These are phyloP conservation scores for Benitochromis conjunctus DNA, from an alignment of 2,113 vertebrate species.

Conservation along the genomic window DNA sequence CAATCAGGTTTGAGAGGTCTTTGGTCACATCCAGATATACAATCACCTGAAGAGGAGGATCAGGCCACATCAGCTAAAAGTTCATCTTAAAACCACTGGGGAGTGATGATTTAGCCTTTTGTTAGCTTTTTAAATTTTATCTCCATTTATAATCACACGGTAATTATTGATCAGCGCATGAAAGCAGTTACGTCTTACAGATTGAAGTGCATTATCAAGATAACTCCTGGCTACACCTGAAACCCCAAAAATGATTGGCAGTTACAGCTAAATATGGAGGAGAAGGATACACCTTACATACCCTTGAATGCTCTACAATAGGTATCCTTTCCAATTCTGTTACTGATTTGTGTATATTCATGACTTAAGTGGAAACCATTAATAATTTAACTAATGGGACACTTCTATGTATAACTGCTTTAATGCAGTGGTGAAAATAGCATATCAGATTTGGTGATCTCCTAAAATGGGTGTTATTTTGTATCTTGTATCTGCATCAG, in stretches of 20 bases:
- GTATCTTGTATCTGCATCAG: neutral
- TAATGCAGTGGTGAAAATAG: neutral
- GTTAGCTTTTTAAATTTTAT: neutral
- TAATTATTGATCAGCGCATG: neutral
- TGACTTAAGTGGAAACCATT: neutral
- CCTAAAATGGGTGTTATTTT: neutral
- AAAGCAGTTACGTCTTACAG: neutral
- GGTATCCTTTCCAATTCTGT: neutral
- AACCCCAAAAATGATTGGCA: neutral
- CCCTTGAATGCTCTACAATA: neutral
- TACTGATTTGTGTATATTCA: neutral
- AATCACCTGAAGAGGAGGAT: neutral
- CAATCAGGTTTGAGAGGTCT: neutral
- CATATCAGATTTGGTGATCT: neutral
- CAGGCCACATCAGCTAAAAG: neutral
- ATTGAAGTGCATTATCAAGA: neutral
- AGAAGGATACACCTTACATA: neutral
- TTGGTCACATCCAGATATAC: neutral
- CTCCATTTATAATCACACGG: neutral
- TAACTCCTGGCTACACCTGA: neutral
- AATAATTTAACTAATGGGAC: rapidly evolving
- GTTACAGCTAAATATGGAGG: neutral
- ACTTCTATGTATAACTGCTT: neutral
- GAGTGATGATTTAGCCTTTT: neutral
- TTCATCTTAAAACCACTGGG: rapidly evolving